Conservation (phyloP, 2,113 vertebrate genomes). For the Ctenodactylus gundi region DNA sequence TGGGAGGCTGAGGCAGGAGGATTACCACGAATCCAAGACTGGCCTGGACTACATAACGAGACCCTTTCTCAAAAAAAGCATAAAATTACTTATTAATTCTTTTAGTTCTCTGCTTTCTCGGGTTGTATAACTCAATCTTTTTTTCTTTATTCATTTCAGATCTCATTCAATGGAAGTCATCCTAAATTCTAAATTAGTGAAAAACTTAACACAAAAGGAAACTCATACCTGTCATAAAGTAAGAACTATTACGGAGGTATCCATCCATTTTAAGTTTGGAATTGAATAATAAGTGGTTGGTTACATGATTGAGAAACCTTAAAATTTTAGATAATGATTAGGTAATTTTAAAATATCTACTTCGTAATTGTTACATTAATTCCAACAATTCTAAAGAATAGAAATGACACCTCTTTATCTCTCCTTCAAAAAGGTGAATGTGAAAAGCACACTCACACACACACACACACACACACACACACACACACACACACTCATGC, state of each 20-base stretch:
- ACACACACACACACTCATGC: neutral
- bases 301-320: neutral
- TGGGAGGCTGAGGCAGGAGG: no score
- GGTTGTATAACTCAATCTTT: neutral
- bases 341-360: neutral
- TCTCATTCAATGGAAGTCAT: constrained; percentile 28
- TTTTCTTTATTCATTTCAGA: neutral
- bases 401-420: neutral
- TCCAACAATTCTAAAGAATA: neutral
- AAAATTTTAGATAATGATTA: constrained; percentile 22
- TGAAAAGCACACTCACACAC: neutral
- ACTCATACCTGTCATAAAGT: neutral
- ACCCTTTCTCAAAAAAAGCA: no score
- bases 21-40: no score
- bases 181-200: constrained; percentile 19
- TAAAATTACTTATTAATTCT: neutral
- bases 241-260: neutral
- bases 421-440: no score
- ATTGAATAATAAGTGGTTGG: constrained; percentile 42
- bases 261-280: constrained; percentile 49
- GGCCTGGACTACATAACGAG: no score
- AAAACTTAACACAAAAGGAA: no score
- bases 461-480: neutral
- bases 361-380: neutral
- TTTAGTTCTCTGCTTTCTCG: neutral